These are phyloP conservation scores for Hanleya hanleyi DNA, from an alignment of 2,888 invertebrate genomes.

Conservation along the genomic window DNA sequence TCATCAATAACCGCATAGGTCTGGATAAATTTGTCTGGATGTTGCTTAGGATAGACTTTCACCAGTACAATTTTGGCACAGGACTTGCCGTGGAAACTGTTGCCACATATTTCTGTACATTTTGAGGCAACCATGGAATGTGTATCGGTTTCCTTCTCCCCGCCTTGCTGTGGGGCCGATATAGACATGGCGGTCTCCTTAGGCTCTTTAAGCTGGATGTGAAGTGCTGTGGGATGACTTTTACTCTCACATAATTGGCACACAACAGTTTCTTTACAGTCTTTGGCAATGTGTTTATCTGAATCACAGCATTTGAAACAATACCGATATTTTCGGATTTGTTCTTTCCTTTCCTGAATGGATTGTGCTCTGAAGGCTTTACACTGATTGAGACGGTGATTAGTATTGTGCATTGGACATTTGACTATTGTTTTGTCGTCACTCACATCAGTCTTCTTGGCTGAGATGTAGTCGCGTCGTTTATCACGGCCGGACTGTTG, in stretches of 20 bases:
- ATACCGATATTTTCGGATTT: slow-evolving; percentile 18
- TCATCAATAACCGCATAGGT: slow-evolving; percentile 38
- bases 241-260: slow-evolving; percentile 5
- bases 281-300: not conserved
- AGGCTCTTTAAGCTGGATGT: no score
- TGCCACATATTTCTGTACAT: slow-evolving; percentile 31
- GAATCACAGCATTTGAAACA: slow-evolving; percentile 30
- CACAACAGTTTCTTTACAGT: not conserved
- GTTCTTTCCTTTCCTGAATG: slow-evolving; percentile 18
- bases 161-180: not conserved
- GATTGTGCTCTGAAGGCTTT: slow-evolving; percentile 17
- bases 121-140: no score
- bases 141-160: no score
- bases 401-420: slow-evolving; percentile 20
- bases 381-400: slow-evolving; percentile 25
- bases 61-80: slow-evolving; percentile 40
- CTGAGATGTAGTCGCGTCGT: not conserved
- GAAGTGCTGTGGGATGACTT: slow-evolving; percentile 2
- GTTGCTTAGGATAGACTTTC: slow-evolving; percentile 21
- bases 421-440: not conserved
- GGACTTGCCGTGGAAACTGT: slow-evolving; percentile 29
- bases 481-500: not conserved
- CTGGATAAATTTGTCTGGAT: slow-evolving; percentile 15
- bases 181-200: not conserved
- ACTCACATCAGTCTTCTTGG: not conserved